Evolutionary conservation across 2,113 vertebrate species (phyloP).

Genomic region (Macrotus californicus): DNA sequence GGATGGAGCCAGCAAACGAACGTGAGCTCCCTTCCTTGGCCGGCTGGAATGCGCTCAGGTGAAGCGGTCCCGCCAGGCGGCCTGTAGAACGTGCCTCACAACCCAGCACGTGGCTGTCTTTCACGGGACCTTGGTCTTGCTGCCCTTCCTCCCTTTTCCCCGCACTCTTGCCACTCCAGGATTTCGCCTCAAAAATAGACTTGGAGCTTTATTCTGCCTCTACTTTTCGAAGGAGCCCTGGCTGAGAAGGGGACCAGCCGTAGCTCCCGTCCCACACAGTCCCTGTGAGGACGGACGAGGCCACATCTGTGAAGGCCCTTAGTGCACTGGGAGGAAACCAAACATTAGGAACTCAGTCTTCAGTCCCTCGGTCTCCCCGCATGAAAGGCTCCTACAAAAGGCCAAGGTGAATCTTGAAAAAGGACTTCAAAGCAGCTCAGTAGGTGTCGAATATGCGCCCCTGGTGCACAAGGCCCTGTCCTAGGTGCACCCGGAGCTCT

Average conservation of each 20-base stretch:
- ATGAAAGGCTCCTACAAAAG: not conserved
- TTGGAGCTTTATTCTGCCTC: not conserved
- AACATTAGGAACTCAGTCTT: accelerated
- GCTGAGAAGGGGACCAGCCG: not conserved
- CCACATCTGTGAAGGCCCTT: not conserved
- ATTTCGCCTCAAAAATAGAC: not conserved
- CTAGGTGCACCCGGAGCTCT: too few relatives aligned
- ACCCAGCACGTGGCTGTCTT: accelerated
- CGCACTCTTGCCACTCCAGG: not conserved
- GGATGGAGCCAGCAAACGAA: not conserved
- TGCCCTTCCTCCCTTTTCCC: not conserved
- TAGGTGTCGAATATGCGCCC: not conserved
- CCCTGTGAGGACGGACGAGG: too few relatives aligned
- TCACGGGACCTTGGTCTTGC: not conserved
- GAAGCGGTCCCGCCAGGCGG: not conserved
- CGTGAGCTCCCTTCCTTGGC: not conserved
- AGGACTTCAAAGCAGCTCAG: not conserved
- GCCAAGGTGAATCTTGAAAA: not conserved
- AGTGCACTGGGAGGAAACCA: not conserved
- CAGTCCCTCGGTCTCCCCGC: accelerated
- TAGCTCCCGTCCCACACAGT: not conserved
- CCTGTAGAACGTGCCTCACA: accelerated
- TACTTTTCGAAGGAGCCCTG: not conserved
- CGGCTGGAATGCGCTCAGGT: not conserved
- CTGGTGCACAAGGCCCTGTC: not conserved